Conservation (phyloP, 2,797 vertebrate species). For the Crenichthys baileyi region DNA sequence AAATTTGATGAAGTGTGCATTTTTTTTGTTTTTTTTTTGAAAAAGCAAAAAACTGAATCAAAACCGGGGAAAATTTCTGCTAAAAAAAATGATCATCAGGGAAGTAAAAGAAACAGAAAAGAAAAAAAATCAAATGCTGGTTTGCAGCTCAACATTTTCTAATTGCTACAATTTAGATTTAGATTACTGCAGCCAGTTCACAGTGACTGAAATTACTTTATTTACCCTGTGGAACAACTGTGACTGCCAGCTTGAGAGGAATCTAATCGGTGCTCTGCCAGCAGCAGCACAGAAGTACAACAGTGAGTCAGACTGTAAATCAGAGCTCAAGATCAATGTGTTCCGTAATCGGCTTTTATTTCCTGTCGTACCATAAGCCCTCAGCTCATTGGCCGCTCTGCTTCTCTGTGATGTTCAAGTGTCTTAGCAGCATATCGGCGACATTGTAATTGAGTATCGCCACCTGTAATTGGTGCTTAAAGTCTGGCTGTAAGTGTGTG, state of each 20-base stretch:
- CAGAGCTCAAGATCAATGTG: slow-evolving; percentile 74
- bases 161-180: slow-evolving; percentile 67
- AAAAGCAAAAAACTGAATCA: slow-evolving; percentile 46
- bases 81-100: slow-evolving; percentile 22
- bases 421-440: slow-evolving; percentile 43
- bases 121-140: slow-evolving; percentile 37
- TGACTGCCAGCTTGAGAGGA: slow-evolving; percentile 49
- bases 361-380: slow-evolving; percentile 63
- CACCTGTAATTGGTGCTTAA: slow-evolving; percentile 59
- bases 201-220: slow-evolving; percentile 62
- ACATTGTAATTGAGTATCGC: slow-evolving; percentile 55
- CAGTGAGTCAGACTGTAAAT: slow-evolving; percentile 72
- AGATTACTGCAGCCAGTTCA: slow-evolving; percentile 62
- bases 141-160: slow-evolving; percentile 56
- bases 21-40: slow-evolving; percentile 27
- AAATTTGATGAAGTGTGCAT: slow-evolving; percentile 32
- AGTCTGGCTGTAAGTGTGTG: slow-evolving; percentile 42
- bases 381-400: slow-evolving; percentile 54
- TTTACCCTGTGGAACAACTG: slow-evolving; percentile 65
- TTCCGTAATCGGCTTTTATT: slow-evolving; percentile 75
- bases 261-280: slow-evolving; percentile 69
- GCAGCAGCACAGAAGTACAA: slow-evolving; percentile 49
- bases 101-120: slow-evolving; percentile 32
- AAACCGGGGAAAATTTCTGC: slow-evolving; percentile 26
- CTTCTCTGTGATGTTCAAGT: slow-evolving; percentile 25